Conservation (phyloP, 2,888 invertebrate genomes). For the Meandrusa payeni region DNA sequence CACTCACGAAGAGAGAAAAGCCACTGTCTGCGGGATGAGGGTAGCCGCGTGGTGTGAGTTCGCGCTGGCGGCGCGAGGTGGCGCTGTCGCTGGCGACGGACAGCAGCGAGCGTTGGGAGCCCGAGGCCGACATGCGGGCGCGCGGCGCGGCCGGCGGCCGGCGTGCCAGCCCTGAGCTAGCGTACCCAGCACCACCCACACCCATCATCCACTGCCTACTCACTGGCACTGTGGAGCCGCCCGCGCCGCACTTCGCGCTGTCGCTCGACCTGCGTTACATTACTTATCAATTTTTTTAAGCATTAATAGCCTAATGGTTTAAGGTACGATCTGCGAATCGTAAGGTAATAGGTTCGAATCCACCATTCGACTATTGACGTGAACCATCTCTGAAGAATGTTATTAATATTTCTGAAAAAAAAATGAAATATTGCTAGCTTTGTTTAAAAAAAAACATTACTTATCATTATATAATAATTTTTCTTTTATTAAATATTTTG, state of each 20-base stretch:
- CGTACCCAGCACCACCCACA: constrained; percentile 37
- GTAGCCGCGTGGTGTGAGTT: constrained; percentile 61
- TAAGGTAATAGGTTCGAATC: too few relatives aligned
- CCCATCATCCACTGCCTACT: constrained; percentile 72
- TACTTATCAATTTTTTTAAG: too few relatives aligned
- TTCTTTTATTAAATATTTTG: too few relatives aligned
- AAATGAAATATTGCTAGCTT: too few relatives aligned
- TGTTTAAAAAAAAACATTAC: too few relatives aligned
- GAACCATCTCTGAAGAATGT: too few relatives aligned
- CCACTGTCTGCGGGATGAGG: constrained; percentile 64
- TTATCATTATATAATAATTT: too few relatives aligned
- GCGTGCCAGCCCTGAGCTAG: constrained; percentile 44
- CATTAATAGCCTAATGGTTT: too few relatives aligned
- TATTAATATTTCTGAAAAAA: too few relatives aligned
- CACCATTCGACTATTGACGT: too few relatives aligned
- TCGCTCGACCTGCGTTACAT: constrained; percentile 84
- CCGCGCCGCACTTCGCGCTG: constrained; percentile 82
- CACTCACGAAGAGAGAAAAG: constrained; percentile 79
- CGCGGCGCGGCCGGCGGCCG: constrained; percentile 53
- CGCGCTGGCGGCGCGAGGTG: constrained; percentile 66
- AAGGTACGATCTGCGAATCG: too few relatives aligned
- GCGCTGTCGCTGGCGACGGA: constrained; percentile 78
- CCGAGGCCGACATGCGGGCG: constrained; percentile 46
- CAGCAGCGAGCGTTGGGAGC: constrained; percentile 74
- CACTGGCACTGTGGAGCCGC: constrained; percentile 80